phyloP scores from a whole-genome alignment of 2,113 vertebrate genomes.

The Brachirus orientalis region DNA sequence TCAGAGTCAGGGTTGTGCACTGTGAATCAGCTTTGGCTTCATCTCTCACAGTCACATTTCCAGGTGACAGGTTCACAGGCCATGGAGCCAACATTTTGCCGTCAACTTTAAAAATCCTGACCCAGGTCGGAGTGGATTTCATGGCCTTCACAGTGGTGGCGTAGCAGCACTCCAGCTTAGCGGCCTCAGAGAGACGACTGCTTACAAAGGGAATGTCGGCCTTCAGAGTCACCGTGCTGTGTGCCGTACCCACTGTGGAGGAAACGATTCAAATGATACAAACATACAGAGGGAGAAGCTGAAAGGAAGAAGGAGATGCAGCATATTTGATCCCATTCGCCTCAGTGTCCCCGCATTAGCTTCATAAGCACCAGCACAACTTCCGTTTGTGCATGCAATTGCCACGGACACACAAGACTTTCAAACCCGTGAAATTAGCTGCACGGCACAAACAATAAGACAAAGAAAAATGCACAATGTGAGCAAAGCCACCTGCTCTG shows the following conservation, averaged over 20 bases:
- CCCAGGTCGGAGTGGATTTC: not conserved
- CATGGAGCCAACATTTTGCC: fast-evolving
- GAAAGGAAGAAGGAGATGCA: no score
- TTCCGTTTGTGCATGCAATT: no score
- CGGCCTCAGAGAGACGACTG: fast-evolving
- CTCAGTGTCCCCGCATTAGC: no score
- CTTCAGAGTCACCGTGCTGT: not conserved
- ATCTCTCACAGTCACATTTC: fast-evolving
- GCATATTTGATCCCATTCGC: no score
- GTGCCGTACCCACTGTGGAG: slow-evolving; percentile 45
- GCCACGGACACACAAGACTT: no score
- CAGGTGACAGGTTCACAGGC: fast-evolving
- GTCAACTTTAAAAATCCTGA: fast-evolving
- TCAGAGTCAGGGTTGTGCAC: slow-evolving; percentile 36
- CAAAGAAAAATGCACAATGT: no score
- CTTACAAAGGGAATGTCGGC: slow-evolving; percentile 44
- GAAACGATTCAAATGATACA: not conserved
- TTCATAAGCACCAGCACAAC: no score
- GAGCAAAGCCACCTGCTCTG: slow-evolving; percentile 51
- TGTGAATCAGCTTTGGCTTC: fast-evolving
- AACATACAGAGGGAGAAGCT: not conserved
- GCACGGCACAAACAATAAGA: no score
- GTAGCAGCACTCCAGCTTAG: slow-evolving; percentile 68
- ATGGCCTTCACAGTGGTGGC: fast-evolving
- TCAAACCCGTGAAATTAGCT: no score